A percentile compares a stretch with the other conserved stretches of the same genome.
phyloP scores from a whole-genome alignment of 2,113 vertebrate genomes.

The Erythrolamprus reginae region DNA sequence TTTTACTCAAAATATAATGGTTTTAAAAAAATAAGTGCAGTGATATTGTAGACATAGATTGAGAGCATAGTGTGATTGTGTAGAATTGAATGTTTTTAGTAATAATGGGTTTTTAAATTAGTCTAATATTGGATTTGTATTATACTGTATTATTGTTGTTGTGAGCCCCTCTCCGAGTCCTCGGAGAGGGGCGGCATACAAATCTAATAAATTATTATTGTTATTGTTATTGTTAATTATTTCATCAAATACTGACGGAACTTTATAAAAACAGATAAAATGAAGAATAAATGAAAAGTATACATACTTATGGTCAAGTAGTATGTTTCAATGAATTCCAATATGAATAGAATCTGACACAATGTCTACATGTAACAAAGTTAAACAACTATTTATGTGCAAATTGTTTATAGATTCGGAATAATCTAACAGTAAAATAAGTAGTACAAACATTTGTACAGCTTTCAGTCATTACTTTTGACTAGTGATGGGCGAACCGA shows the following conservation, averaged over 20 bases:
- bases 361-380: neutral
- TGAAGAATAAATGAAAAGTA: conserved; percentile 5
- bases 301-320: neutral
- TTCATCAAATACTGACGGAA: neutral
- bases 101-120: too few species aligned
- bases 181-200: too few species aligned
- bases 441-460: neutral
- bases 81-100: too few species aligned
- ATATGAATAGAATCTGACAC: neutral
- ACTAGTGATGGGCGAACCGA: too few species aligned
- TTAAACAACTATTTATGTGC: neutral
- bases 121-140: too few species aligned
- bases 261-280: conserved; percentile 1
- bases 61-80: too few species aligned
- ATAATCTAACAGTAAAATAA: neutral
- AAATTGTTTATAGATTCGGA: neutral
- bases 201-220: too few species aligned
- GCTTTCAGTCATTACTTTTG: neutral
- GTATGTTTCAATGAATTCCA: neutral
- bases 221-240: too few species aligned
- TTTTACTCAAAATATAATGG: neutral
- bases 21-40: neutral
- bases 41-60: neutral
- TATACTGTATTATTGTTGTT: too few species aligned
- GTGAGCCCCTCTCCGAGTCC: too few species aligned